A percentile compares a stretch with the other conserved stretches of the same genome.
Conservation (phyloP, 1,140 invertebrate genomes). For the Drosophila repletoides region DNA sequence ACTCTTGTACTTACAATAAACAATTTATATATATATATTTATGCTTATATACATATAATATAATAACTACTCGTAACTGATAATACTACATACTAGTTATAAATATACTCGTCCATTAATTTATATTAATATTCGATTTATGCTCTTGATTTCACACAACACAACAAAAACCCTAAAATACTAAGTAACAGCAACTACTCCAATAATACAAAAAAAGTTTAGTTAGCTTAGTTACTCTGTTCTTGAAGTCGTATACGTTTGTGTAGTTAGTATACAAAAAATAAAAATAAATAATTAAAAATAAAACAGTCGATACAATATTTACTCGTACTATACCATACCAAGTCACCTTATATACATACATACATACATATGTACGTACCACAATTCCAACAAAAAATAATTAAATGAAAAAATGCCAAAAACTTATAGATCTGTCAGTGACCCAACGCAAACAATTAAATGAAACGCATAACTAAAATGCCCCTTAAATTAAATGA, state of each 20-base stretch:
- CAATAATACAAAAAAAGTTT: conserved; percentile 29
- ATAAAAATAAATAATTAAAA: conserved; percentile 21
- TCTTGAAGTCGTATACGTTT: conserved; percentile 46
- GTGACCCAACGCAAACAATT: background rate
- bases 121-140: conserved; percentile 27
- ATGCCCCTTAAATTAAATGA: conserved; percentile 3
- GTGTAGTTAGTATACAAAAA: conserved; percentile 32
- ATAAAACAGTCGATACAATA: conserved; percentile 6
- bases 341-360: background rate
- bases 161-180: conserved; percentile 17
- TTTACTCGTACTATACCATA: background rate
- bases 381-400: background rate
- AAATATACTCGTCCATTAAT: conserved; percentile 10
- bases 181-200: conserved; percentile 19
- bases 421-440: conserved; percentile 1
- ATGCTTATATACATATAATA: conserved; percentile 13
- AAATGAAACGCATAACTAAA: conserved; percentile 15
- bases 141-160: conserved; percentile 32
- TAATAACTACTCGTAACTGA: conserved; percentile 18
- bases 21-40: conserved; percentile 25
- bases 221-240: conserved; percentile 44
- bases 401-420: too few relatives aligned
- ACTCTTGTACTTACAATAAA: conserved; percentile 22
- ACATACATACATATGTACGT: background rate
- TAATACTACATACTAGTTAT: conserved; percentile 14